A percentile compares a stretch with the other conserved stretches of the same genome.
These are phyloP conservation scores for Paramisgurnus dabryanus DNA, from an alignment of 2,113 vertebrate genomes.

Conservation along the genomic window DNA sequence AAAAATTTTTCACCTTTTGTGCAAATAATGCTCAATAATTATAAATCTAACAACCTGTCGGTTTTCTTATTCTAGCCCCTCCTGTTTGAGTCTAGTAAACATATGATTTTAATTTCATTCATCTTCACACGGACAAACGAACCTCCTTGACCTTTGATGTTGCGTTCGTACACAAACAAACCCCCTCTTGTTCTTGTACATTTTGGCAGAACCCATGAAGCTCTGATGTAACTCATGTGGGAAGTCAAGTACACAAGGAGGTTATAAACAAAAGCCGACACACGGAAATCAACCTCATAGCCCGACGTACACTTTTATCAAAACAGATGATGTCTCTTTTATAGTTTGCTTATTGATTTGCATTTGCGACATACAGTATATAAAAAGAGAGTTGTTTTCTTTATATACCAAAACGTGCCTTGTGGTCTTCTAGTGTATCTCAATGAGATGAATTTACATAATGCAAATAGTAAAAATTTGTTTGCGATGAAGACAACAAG, in stretches of 20 bases:
- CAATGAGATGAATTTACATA: constrained; percentile 10
- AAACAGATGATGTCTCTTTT: constrained; percentile 2
- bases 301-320: neutral
- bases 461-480: neutral
- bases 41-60: constrained; percentile 1
- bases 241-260: constrained; percentile 14
- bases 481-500: too few relatives aligned
- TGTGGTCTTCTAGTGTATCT: neutral
- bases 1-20: neutral
- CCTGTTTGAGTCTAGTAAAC: neutral
- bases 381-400: neutral
- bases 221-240: constrained; percentile 25
- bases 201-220: constrained; percentile 18
- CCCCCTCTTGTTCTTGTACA: constrained; percentile 10
- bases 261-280: constrained; percentile 8
- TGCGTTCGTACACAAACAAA: constrained; percentile 19
- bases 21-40: neutral
- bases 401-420: neutral
- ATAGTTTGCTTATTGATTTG: neutral
- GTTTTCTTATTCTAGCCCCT: neutral
- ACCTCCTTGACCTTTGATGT: neutral
- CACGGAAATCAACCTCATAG: neutral
- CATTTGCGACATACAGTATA: neutral
- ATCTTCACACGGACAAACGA: constrained; percentile 8
- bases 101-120: constrained; percentile 14